phyloP scores from a whole-genome alignment of 2,797 vertebrate genomes.

The Streptopelia turtur region DNA sequence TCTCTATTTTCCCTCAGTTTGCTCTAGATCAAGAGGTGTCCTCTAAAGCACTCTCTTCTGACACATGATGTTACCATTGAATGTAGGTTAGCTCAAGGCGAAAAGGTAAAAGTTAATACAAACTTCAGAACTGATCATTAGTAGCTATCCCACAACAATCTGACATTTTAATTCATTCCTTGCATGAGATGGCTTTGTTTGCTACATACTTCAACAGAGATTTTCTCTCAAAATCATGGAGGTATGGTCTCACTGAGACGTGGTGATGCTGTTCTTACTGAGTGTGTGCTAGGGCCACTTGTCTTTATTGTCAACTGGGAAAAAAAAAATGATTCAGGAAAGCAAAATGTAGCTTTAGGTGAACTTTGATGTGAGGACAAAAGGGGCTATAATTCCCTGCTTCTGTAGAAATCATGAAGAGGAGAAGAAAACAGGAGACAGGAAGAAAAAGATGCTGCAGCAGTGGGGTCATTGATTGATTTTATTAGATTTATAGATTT shows the following conservation, averaged over 20 bases:
- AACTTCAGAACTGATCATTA: background rate
- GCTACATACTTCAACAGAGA: background rate
- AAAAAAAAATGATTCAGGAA: background rate
- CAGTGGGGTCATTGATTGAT: background rate
- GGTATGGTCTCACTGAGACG: background rate
- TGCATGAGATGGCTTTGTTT: background rate
- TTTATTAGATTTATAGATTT: background rate
- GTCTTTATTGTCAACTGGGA: background rate
- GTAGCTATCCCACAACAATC: background rate
- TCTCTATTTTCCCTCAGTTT: background rate
- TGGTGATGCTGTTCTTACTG: background rate
- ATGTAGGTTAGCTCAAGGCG: background rate
- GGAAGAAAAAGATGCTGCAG: background rate
- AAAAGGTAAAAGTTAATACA: background rate
- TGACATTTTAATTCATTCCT: background rate
- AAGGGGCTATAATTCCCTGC: background rate
- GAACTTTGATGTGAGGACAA: background rate
- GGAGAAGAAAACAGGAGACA: background rate
- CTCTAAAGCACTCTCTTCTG: background rate
- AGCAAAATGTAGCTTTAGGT: background rate
- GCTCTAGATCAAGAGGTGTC: background rate
- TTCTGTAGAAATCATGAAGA: background rate
- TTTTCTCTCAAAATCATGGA: background rate
- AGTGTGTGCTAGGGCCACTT: background rate
- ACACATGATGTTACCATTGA: background rate